Conservation (phyloP, 2,888 invertebrate species). For the Sipunculus nudus region DNA sequence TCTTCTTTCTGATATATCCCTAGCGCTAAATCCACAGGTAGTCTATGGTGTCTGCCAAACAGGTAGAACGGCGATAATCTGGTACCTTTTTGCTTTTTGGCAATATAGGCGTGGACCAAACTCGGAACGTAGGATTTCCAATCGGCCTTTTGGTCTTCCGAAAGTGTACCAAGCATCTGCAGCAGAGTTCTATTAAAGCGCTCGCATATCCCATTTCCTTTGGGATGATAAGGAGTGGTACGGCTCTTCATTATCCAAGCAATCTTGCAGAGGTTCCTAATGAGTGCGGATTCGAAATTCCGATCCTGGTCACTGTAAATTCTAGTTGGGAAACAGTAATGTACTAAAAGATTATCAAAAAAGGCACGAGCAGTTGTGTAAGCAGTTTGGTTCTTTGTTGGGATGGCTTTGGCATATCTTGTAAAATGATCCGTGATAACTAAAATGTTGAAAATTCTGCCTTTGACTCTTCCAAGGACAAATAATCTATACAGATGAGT, state of each 20-base stretch:
- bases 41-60: too few species aligned
- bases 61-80: too few species aligned
- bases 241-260: conserved; percentile 1
- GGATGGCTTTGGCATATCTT: conserved; percentile 26
- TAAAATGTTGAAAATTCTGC: conserved; percentile 23
- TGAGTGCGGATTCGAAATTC: conserved; percentile 1
- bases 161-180: conserved; percentile 29
- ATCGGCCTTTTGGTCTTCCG: conserved; percentile 23
- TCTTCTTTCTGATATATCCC: too few species aligned
- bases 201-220: conserved; percentile 37
- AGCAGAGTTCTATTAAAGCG: conserved; percentile 40
- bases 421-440: conserved; percentile 37
- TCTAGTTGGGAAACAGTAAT: conserved; percentile 27
- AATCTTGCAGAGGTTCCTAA: conserved; percentile 3
- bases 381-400: conserved; percentile 29
- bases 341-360: conserved; percentile 22
- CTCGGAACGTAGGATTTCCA: conserved; percentile 35
- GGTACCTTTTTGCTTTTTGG: too few species aligned
- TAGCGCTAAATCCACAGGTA: too few species aligned
- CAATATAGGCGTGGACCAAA: conserved; percentile 29
- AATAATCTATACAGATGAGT: conserved; percentile 29
- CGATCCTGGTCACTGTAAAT: conserved; percentile 5
- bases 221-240: conserved; percentile 19
- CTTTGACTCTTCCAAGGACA: conserved; percentile 24
- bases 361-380: conserved; percentile 29